Evolutionary conservation across 2,113 vertebrate species (phyloP).

Genomic region (Chrysemys picta): DNA sequence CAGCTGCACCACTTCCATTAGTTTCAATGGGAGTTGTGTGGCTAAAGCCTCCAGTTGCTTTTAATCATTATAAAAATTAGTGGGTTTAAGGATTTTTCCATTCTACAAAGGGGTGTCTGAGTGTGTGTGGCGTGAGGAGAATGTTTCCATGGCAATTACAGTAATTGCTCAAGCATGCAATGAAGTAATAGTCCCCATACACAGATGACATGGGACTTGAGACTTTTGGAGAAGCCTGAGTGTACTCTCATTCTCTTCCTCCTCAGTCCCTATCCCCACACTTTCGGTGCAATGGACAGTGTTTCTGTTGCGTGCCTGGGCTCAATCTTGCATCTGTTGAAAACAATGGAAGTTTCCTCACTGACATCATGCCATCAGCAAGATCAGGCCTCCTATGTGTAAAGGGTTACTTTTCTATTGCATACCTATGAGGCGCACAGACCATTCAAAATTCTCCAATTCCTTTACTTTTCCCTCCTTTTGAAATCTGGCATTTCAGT

Average conservation of each 20-base stretch:
- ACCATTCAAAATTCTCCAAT: not conserved
- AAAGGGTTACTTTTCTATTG: not conserved
- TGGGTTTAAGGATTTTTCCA: not conserved
- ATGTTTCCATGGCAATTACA: rapidly evolving
- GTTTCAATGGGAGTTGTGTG: not conserved
- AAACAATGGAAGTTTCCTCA: too few species aligned
- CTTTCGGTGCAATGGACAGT: not conserved
- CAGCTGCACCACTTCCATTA: not conserved
- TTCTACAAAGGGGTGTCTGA: not conserved
- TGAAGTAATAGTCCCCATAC: rapidly evolving
- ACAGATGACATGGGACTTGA: not conserved
- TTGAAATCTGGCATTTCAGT: not conserved
- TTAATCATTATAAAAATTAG: rapidly evolving
- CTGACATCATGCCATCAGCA: not conserved
- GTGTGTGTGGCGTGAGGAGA: rapidly evolving
- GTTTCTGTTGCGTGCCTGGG: not conserved
- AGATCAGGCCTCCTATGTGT: not conserved
- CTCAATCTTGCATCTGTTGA: too few species aligned
- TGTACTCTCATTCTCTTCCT: not conserved
- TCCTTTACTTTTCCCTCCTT: not conserved
- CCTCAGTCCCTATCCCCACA: not conserved
- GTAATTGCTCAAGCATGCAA: too few species aligned
- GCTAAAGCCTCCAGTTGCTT: not conserved
- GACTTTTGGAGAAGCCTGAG: not conserved
- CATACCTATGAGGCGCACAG: not conserved